Conservation (phyloP, 2,113 vertebrate genomes). For the Gadus macrocephalus region DNA sequence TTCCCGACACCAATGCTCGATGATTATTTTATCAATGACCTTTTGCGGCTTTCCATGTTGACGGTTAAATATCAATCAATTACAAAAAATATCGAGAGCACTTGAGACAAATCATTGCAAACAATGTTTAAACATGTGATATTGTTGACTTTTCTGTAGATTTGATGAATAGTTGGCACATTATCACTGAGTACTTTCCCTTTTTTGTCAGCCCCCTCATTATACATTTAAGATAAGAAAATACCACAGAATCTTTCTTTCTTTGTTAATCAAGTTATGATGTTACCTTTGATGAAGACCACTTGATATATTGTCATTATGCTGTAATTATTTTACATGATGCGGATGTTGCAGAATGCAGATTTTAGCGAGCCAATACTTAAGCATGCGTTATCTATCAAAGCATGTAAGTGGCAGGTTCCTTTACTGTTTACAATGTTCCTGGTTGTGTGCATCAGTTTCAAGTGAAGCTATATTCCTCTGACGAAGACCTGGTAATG, state of each 20-base stretch:
- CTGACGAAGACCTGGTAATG: not conserved
- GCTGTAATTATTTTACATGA: no score
- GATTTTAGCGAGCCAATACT: no score
- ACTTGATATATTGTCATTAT: no score
- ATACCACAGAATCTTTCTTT: no score
- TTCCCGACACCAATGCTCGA: not conserved
- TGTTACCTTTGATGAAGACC: no score
- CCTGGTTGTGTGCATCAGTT: no score
- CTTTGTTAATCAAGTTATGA: no score
- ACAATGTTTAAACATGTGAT: slow-evolving; percentile 38
- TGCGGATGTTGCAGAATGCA: no score
- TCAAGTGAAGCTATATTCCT: no score
- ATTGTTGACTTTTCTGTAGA: slow-evolving; percentile 14
- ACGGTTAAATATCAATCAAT: slow-evolving; percentile 27
- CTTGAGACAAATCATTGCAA: slow-evolving; percentile 54
- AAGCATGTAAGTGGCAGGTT: no score
- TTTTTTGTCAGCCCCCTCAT: slow-evolving; percentile 53
- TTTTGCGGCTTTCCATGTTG: slow-evolving; percentile 33
- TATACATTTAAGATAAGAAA: slow-evolving; percentile 40
- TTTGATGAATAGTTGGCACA: slow-evolving; percentile 45
- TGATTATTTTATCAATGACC: slow-evolving; percentile 41
- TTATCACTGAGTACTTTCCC: slow-evolving; percentile 55
- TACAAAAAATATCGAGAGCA: slow-evolving; percentile 29
- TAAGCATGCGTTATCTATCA: no score
- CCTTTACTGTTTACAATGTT: no score